Base-by-base conservation (phyloP, 2,888 invertebrate genomes). In the Heliconius hortense region DNA sequence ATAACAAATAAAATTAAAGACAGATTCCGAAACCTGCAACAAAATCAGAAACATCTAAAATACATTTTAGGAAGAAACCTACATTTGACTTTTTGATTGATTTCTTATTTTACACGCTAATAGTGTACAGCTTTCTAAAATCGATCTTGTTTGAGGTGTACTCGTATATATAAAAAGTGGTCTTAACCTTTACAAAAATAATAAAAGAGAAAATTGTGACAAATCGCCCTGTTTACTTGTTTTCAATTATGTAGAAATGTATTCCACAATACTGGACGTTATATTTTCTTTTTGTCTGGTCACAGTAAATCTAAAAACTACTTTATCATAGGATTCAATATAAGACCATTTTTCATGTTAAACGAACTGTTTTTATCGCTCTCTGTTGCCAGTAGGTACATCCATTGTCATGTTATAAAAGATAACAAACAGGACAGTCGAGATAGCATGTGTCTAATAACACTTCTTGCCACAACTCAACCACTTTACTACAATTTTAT, bases 401-500 rank as follows among this genome's bases (percentile, higher is more conserved):
- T 63, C 24, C 18, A 4, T 39, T 26, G 18, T 68, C 53, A 63
- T 28, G 56, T 71, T 62, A 62, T 62, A 59, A 71, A 60, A 43
- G 64, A 67, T 53, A 73, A 59, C 59, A 39, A 73, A 59, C 59
- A 39, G 13, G 53, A 73, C 64, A 64, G 8, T 56, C 18, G 21
- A 70, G 59, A 71, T 64, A 43, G 56, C 64, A 74, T 63, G 64
- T 39, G 26, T 70, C 56, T 79, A 77, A 81, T 70, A 72, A 68
- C 28, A 59, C 63, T 78, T 79, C 69, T 73, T 62, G 72, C 66
- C 76, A 72, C 76, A 77, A 76, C 79, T 77, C 81, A 81, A 82
- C 77, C 74, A 77, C 79, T 84, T 80, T 74, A 80, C 81, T 75
- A 72, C 77, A 75, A 77, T 81, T 85, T 85, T 83, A 87, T 81